These are phyloP conservation scores for Odobenus rosmarus DNA, from an alignment of 2,113 vertebrate species.

Conservation along the genomic window DNA sequence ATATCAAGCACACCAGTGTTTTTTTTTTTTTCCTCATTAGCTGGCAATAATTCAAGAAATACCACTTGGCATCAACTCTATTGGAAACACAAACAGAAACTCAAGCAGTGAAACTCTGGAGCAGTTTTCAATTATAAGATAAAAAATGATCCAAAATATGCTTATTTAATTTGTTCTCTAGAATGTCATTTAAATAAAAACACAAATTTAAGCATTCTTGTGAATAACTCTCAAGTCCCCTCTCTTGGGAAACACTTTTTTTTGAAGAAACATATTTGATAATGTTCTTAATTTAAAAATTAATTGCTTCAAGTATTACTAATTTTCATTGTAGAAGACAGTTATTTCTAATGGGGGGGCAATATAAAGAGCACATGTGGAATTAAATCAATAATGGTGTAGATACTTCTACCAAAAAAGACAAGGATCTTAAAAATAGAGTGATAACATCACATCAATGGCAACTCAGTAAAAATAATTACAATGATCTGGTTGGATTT, in stretches of 20 bases:
- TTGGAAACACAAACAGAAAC: conserved; percentile 3
- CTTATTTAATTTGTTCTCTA: conserved; percentile 42
- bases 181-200: conserved; percentile 48
- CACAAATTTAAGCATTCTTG: not conserved
- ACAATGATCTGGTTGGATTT: not conserved
- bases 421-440: not conserved
- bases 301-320: not conserved
- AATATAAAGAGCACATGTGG: not conserved
- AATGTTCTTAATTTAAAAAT: conserved; percentile 36
- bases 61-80: conserved; percentile 27
- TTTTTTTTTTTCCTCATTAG: conserved; percentile 5
- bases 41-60: conserved; percentile 47
- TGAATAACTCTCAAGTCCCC: not conserved
- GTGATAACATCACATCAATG: not conserved
- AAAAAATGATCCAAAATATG: conserved; percentile 30
- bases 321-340: not conserved
- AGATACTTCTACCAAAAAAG: not conserved
- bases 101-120: not conserved
- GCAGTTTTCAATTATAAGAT: conserved; percentile 46
- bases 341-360: not conserved
- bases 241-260: not conserved
- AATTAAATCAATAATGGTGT: conserved; percentile 37
- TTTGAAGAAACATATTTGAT: not conserved
- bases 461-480: conserved; percentile 22
- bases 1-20: not conserved